Evolutionary conservation across 2,113 vertebrate genomes (phyloP), one percentile per base, ranked within the genome.

Genomic region (Anser cygnoides): DNA sequence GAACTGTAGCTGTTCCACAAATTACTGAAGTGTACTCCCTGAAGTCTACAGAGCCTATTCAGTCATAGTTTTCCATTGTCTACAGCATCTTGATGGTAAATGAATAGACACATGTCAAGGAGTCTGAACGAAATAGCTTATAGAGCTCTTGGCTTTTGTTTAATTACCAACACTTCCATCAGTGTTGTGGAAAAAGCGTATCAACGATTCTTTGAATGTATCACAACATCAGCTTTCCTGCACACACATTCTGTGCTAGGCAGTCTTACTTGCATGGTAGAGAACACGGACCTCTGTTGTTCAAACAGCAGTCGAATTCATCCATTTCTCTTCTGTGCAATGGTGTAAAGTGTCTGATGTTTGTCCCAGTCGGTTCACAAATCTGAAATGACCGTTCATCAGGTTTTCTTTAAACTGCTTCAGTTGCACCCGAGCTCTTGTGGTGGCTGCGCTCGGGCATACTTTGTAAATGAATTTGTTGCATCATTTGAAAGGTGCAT

Each of bases 361-460:
- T 83, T 33, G 57, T 55, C 16, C 13, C 11, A n/a, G 6, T 63
- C 52, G 20, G 19, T 43, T 84, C 58, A 70, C 26, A 84, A 50
- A 65, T 73, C 9, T 75, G 61, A 84, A 92, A 25, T 35, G 26
- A 55, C 46, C 4, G 16, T 74, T 58, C 8, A 46, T 23, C 67
- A 67, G 55, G 9, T 81, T 72, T 87, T 81, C 10, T 12, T 86
- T 78, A 13, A 57, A 55, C 6, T 50, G 19, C 33, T 75, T 87
- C 46, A 35, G 9, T 92, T 83, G n/a, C 13, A 37, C 11, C 19
- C 1, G 4, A 63, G 29, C 13, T 81, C 92, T 88, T 92, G 41
- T 0, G 0, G 7, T 13, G 21, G 5, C 15, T 93, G 58, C 10
- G 70, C 13, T 46, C 15, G 13, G 35, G 11, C 3, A 4, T 72